A percentile compares a stretch with the other conserved stretches of the same genome.
These are phyloP conservation scores for Drosophila littoralis DNA, from an alignment of 1,140 invertebrate genomes.

Conservation along the genomic window DNA sequence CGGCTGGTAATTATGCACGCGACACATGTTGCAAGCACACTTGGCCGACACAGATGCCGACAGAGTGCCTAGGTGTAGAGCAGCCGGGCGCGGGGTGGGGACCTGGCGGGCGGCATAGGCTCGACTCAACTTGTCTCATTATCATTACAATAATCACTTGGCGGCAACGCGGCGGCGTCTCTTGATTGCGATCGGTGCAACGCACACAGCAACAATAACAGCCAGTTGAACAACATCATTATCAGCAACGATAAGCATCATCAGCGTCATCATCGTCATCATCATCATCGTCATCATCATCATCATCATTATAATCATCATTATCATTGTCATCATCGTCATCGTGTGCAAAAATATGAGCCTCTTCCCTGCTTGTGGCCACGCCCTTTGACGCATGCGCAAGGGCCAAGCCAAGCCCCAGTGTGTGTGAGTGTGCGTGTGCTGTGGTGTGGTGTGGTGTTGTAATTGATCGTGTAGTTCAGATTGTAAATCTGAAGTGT, in stretches of 20 bases:
- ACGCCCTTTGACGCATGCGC: constrained; percentile 64
- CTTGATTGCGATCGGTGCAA: constrained; percentile 67
- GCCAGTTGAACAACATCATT: constrained; percentile 31
- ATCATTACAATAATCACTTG: constrained; percentile 79
- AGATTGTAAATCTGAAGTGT: constrained; percentile 40
- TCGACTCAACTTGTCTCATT: constrained; percentile 62
- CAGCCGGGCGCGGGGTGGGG: too few relatives aligned
- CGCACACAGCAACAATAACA: constrained; percentile 24
- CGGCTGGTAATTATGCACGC: constrained; percentile 72
- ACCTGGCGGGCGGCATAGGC: constrained; percentile 43
- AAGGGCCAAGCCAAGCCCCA: constrained; percentile 28
- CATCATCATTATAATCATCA: constrained; percentile 11
- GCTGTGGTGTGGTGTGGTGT: constrained; percentile 1
- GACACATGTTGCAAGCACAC: constrained; percentile 71
- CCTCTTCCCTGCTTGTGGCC: constrained; percentile 20
- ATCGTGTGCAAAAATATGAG: constrained; percentile 43
- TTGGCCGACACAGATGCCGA: constrained; percentile 28
- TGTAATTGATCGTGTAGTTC: constrained; percentile 51
- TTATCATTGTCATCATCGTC: constrained; percentile 10
- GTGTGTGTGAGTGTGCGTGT: constrained; percentile 3
- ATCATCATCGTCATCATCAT: constrained; percentile 20
- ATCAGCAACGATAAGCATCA: constrained; percentile 52
- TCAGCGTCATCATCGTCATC: constrained; percentile 17
- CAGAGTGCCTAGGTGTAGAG: constrained; percentile 9
- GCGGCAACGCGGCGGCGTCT: constrained; percentile 60